These are phyloP conservation scores for Nilaparvata lugens DNA, from an alignment of 1,140 invertebrate genomes.

Conservation along the genomic window DNA sequence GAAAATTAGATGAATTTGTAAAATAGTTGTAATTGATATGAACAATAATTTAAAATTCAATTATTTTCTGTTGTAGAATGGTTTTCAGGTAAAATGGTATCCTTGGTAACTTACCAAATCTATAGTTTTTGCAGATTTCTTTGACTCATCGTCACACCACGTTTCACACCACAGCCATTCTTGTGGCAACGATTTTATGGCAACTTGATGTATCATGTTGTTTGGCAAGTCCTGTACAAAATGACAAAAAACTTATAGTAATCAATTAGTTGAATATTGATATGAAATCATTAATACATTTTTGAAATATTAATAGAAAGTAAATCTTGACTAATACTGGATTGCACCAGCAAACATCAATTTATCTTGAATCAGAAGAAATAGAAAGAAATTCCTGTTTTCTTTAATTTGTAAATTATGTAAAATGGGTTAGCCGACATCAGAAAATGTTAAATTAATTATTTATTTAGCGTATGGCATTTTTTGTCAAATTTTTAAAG, in stretches of 20 bases:
- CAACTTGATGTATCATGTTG: conserved; percentile 99
- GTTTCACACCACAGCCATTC: conserved; percentile 99
- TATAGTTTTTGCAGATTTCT: conserved; percentile 92
- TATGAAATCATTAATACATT: conserved; percentile 2
- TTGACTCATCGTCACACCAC: conserved; percentile 92
- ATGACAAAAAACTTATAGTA: conserved; percentile 1
- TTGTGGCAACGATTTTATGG: conserved; percentile 96
- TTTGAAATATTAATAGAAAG: conserved; percentile 1
- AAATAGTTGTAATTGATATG: too few relatives aligned
- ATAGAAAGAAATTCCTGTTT: too few relatives aligned
- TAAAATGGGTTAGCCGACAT: too few relatives aligned
- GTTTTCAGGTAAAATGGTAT: too few relatives aligned
- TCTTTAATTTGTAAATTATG: too few relatives aligned
- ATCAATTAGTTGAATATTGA: neutral
- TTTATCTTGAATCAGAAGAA: too few relatives aligned
- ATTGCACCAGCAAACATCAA: neutral
- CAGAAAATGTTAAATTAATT: too few relatives aligned
- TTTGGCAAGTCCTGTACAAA: conserved; percentile 67
- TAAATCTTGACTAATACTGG: neutral
- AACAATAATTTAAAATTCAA: too few relatives aligned
- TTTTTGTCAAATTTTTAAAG: too few relatives aligned
- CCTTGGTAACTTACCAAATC: conserved; percentile 83
- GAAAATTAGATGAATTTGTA: too few relatives aligned
- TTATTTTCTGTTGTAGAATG: too few relatives aligned
- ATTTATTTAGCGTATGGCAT: too few relatives aligned